These are phyloP conservation scores for Porites rus DNA, from an alignment of 92 coral and sea anemone genomes.

Conservation along the genomic window DNA sequence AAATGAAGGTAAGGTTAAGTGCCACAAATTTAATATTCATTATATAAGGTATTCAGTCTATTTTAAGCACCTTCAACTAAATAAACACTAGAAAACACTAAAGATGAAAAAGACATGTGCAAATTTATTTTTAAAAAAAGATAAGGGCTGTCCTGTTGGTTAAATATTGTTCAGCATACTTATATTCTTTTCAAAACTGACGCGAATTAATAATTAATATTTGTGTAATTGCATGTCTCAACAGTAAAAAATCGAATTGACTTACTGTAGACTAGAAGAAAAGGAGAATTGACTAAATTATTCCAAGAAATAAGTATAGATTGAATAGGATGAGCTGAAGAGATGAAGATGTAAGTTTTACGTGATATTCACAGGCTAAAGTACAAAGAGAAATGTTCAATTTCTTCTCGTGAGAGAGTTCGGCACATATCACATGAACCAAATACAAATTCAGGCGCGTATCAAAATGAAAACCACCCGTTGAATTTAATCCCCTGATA, in stretches of 20 bases:
- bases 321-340: not conserved
- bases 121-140: not conserved
- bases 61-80: not conserved
- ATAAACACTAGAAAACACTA: too few species aligned
- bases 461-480: conserved; percentile 11
- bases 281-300: not conserved
- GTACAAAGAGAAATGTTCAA: not conserved
- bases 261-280: not conserved
- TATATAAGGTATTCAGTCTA: not conserved
- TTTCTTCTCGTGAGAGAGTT: not conserved
- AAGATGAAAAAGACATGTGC: not conserved
- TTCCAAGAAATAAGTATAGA: not conserved
- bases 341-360: not conserved
- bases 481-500: not conserved
- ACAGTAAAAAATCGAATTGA: too few species aligned
- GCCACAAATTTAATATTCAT: not conserved
- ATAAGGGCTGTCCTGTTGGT: not conserved
- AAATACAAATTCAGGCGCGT: not conserved
- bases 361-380: not conserved
- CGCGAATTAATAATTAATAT: not conserved
- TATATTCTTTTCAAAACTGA: not conserved
- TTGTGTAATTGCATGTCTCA: too few species aligned
- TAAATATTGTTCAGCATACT: not conserved
- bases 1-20: not conserved
- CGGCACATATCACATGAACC: not conserved